Base-by-base conservation (phyloP, 2,797 vertebrate genomes). In the Astyanax mexicanus region DNA sequence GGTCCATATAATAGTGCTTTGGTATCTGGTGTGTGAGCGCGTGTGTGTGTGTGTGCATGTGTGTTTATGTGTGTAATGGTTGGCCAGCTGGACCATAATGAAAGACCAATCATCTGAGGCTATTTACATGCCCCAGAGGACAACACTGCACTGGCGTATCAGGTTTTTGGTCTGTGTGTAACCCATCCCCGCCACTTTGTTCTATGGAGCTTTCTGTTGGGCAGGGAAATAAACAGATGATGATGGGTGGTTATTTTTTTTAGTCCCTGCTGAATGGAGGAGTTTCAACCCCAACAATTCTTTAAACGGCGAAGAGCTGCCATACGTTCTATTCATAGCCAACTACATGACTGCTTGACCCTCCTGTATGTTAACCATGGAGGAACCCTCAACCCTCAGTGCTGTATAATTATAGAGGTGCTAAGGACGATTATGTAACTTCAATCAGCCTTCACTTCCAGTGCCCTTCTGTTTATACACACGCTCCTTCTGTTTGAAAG, bases 231-330 rank as follows among this genome's bases (percentile, higher is more conserved):
- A 10, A 57, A 55, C 38, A 51, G 27, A 64, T 69, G 66, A 10
- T 75, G 71, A 85, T 32, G 72, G 62, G 73, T 78, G 68, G 17
- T 19, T 21, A 76, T 84, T 86, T 80, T 61, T n/a, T 77, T 67
- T 29, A 17, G 44, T 51, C 42, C n/a, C 61, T 62, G 68, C 49
- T 70, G 42, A 60, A 58, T 79, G 44, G 29, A 61, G n/a, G n/a
- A n/a, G n/a, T 77, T 35, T 67, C 58, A 47, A 66, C 54, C 29
- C 51, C 62, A 57, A 67, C 35, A 67, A 47, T 68, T 27, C 32
- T 57, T 74, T 12, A 44, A 78, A 60, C 25, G 23, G 21, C 57
- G 32, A 74, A 66, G 47, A 61, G 52, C 44, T 25, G 11, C 38
- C 19, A n/a, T 27, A 21, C 54, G 62, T 72, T 27, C 68, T 67